Base-by-base conservation (phyloP, 2,113 vertebrate genomes). In the Furnarius figulus region DNA sequence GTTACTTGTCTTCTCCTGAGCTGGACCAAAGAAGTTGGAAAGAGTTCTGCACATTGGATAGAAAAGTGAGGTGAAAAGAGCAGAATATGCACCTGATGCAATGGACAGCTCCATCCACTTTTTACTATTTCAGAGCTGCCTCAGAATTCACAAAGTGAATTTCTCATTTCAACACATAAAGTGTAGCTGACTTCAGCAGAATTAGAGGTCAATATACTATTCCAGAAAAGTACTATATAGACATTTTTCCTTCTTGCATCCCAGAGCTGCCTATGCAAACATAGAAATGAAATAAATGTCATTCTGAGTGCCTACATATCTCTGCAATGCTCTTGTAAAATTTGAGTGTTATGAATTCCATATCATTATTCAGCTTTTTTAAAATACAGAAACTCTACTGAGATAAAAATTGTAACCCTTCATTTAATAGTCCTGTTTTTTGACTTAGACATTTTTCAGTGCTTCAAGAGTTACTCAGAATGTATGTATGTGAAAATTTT, bases 81-180 rank as follows among this genome's bases (percentile, higher is more conserved):
- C 35, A 61, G 58, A 56, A 33, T 3, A 2, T 16, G 6, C 2
- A 47, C 12, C 37, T 40, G 28, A 44, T 39, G 24, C 8, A 74
- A 9, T 4, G 0, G 0, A 8, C 30, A 49, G 12, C 21, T 85
- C 83, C 0, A 1, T n/a, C 21, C 42, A 49, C 17, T 53, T 93
- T 35, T 70, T 35, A 9, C 14, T 52, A 3, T 71, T 55, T 75
- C 56, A 71, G 44, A 61, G 31, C 0, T 4, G 28, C 35, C 31
- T 27, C 46, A 17, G 44, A 73, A 46, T 50, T 59, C 33, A 24
- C 5, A 7, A 76, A 13, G 25, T 33, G 6, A 67, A 11, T 63
- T 83, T 75, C 68, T 87, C 20, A 37, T 7, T 53, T 5, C 10
- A 50, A 28, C 15, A 67, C n/a, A 18, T n/a, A 12, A 61, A 76